phyloP scores from a whole-genome alignment of 2,888 invertebrate genomes.

The Trachelus iudaicus region DNA sequence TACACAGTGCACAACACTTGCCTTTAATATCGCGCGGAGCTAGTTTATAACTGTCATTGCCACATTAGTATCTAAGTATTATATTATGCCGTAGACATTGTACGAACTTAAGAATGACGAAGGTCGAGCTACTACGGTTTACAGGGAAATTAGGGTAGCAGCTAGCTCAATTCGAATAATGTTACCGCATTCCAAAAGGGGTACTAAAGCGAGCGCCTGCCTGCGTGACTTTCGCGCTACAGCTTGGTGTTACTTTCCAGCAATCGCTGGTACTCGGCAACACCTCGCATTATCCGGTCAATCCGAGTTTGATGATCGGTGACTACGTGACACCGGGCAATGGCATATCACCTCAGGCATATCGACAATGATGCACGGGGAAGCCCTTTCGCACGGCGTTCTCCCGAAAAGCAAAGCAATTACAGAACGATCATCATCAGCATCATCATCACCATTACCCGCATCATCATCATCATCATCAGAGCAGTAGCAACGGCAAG shows the following conservation, averaged over 20 bases:
- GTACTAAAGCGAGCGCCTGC: slow-evolving; percentile 58
- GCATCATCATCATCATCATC: slow-evolving; percentile 25
- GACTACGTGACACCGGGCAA: slow-evolving; percentile 76
- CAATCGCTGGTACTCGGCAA: slow-evolving; percentile 72
- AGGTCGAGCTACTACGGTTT: background rate
- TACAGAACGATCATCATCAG: slow-evolving; percentile 31
- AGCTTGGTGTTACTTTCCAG: slow-evolving; percentile 66
- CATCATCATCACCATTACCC: slow-evolving; percentile 19
- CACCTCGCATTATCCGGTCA: slow-evolving; percentile 73
- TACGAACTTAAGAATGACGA: background rate
- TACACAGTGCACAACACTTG: background rate
- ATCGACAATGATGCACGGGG: slow-evolving; percentile 61
- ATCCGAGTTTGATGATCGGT: slow-evolving; percentile 80
- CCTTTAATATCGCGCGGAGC: background rate
- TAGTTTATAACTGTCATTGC: background rate
- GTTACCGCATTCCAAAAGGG: slow-evolving; percentile 25
- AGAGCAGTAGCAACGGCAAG: slow-evolving; percentile 36
- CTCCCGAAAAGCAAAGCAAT: slow-evolving; percentile 49
- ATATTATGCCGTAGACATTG: background rate
- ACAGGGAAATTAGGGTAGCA: slow-evolving; percentile 17
- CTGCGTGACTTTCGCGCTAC: slow-evolving; percentile 58
- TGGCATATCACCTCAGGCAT: slow-evolving; percentile 63
- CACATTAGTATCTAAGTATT: background rate
- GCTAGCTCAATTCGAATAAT: slow-evolving; percentile 26
- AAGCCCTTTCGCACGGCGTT: slow-evolving; percentile 45